These are phyloP conservation scores for Hydrozoanthus tunicans DNA, from an alignment of 64 coral and sea anemone genomes.

Conservation along the genomic window DNA sequence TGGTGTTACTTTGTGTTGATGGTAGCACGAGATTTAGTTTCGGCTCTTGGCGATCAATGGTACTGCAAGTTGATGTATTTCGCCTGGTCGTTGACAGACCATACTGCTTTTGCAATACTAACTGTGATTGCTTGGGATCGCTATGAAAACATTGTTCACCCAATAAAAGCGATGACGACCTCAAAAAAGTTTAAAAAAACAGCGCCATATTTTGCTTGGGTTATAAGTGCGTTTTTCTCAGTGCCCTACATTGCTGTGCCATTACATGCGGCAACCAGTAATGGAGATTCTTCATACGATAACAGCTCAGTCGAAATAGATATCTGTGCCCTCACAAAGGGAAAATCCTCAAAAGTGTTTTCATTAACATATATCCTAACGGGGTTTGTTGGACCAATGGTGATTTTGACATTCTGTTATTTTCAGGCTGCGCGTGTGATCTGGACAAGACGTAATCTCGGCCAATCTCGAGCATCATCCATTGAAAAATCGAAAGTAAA, in stretches of 20 bases:
- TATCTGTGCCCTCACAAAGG: neutral
- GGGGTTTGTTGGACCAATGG: slow-evolving; percentile 8
- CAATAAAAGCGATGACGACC: slow-evolving; percentile 13
- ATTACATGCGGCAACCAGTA: neutral
- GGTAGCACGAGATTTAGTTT: neutral
- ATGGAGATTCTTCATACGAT: neutral
- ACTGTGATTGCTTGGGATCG: slow-evolving; percentile 38
- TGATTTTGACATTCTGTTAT: slow-evolving; percentile 15
- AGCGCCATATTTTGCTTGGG: slow-evolving; percentile 49
- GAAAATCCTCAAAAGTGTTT: neutral
- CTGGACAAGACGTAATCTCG: slow-evolving; percentile 10
- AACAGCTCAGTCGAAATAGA: neutral
- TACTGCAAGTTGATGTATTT: neutral
- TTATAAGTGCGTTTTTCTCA: neutral
- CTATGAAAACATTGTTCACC: slow-evolving; percentile 46
- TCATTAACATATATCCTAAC: slow-evolving; percentile 30
- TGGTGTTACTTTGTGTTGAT: slow-evolving; percentile 17
- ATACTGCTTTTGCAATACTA: neutral
- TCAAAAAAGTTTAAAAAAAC: slow-evolving; percentile 4
- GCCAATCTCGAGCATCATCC: neutral
- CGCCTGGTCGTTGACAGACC: slow-evolving; percentile 11
- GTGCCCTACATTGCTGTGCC: neutral
- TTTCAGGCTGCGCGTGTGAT: neutral
- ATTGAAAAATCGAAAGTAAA: slow-evolving; percentile 28
- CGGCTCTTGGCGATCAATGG: neutral